Evolutionary conservation across 1,140 invertebrate species (phyloP).

Genomic region (Orius laevigatus): DNA sequence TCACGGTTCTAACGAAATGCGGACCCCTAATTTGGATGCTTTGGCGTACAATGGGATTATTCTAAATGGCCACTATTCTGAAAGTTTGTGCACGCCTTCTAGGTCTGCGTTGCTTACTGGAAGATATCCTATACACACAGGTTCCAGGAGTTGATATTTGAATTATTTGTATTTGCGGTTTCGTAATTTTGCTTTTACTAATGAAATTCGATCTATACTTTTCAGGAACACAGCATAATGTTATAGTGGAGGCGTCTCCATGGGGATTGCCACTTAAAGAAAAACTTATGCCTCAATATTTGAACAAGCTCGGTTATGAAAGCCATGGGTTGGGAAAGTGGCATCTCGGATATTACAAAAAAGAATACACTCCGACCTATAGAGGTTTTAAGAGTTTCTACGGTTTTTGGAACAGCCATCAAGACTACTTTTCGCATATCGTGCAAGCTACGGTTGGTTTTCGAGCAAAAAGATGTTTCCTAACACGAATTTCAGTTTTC

Average conservation of each 20-base stretch:
- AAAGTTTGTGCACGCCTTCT: conserved; percentile 62
- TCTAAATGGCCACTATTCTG: conserved; percentile 55
- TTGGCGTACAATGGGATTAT: conserved; percentile 62
- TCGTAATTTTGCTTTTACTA: neutral
- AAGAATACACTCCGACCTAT: conserved; percentile 53
- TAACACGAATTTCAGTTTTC: conserved; percentile 8
- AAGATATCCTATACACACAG: conserved; percentile 64
- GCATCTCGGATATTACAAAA: conserved; percentile 57
- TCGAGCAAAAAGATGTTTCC: neutral
- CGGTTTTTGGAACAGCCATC: conserved; percentile 63
- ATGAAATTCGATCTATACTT: conserved; percentile 3
- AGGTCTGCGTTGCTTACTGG: conserved; percentile 63
- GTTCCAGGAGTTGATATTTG: conserved; percentile 25
- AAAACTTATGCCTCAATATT: conserved; percentile 53
- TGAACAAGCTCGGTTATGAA: conserved; percentile 57
- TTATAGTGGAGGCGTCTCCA: conserved; percentile 51
- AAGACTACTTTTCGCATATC: conserved; percentile 64
- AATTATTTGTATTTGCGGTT: neutral
- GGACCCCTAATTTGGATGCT: conserved; percentile 71
- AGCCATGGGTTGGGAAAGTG: conserved; percentile 79
- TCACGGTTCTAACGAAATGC: conserved; percentile 68
- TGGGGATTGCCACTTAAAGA: conserved; percentile 50
- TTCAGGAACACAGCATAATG: conserved; percentile 57
- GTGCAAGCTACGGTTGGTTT: conserved; percentile 36
- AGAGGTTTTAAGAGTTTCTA: conserved; percentile 75